Evolutionary conservation across 1,140 invertebrate species (phyloP).

Genomic region (Planococcus citri): DNA sequence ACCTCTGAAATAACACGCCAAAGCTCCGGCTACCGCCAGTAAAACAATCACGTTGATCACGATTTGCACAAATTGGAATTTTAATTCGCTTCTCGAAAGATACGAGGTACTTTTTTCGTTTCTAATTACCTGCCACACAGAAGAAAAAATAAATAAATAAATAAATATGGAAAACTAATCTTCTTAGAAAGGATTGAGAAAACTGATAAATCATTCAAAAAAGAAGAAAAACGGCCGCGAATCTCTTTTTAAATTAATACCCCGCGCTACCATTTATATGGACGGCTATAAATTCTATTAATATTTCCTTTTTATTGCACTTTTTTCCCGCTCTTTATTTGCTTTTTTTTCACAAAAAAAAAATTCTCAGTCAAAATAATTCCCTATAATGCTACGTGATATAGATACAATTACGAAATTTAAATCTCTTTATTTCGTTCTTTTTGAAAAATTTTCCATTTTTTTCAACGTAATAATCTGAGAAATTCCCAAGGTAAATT

Average conservation of each 20-base stretch:
- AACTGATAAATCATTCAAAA: not conserved
- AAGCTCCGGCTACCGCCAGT: not conserved
- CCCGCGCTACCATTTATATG: too few species aligned
- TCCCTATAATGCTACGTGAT: too few species aligned
- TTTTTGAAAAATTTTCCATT: too few species aligned
- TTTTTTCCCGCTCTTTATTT: not conserved
- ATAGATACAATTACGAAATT: not conserved
- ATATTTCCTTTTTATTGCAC: not conserved
- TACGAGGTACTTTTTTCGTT: not conserved
- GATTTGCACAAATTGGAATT: conserved; percentile 4
- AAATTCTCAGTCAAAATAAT: too few species aligned
- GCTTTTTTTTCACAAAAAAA: too few species aligned
- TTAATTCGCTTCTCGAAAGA: not conserved
- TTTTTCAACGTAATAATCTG: not conserved
- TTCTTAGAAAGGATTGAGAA: not conserved
- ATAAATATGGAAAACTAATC: conserved; percentile 10
- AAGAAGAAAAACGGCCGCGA: not conserved
- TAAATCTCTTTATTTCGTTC: too few species aligned
- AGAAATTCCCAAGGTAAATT: not conserved
- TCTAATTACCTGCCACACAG: not conserved
- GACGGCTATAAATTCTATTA: not conserved
- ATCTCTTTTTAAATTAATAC: not conserved
- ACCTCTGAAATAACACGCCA: not conserved
- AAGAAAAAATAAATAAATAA: too few species aligned
- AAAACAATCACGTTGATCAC: conserved; percentile 11